phyloP scores from a whole-genome alignment of 1,140 invertebrate genomes.

The Drosophila orosa region DNA sequence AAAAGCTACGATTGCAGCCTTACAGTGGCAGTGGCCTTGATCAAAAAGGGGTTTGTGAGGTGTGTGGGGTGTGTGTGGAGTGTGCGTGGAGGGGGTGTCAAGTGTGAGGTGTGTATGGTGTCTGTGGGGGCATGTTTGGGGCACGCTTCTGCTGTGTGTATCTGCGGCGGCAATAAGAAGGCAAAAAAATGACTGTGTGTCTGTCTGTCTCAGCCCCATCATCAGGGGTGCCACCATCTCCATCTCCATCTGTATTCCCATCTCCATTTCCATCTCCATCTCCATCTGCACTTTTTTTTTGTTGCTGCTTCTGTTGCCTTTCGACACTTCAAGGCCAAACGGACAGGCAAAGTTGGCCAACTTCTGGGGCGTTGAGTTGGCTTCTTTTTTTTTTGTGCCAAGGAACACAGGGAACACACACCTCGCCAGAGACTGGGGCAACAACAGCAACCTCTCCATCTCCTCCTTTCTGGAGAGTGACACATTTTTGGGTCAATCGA shows the following conservation, averaged over 20 bases:
- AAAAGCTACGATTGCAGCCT: slow-evolving; percentile 33
- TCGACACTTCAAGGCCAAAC: slow-evolving; percentile 59
- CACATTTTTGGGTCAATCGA: slow-evolving; percentile 48
- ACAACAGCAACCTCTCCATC: neutral
- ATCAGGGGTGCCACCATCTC: neutral
- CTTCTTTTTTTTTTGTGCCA: slow-evolving; percentile 5
- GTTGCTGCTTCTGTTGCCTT: slow-evolving; percentile 34
- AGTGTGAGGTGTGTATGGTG: neutral
- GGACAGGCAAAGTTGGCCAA: slow-evolving; percentile 31
- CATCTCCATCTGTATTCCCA: neutral
- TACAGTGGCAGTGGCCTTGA: slow-evolving; percentile 1
- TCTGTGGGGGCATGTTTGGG: neutral
- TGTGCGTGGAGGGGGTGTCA: neutral
- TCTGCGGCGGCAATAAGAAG: slow-evolving; percentile 12
- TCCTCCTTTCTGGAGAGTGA: slow-evolving; percentile 9
- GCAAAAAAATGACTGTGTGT: slow-evolving; percentile 6
- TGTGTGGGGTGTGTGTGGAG: neutral
- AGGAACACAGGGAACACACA: slow-evolving; percentile 7
- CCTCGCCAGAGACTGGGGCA: slow-evolving; percentile 10
- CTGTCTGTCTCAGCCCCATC: slow-evolving; percentile 11
- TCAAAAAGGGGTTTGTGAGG: neutral
- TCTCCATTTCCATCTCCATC: neutral
- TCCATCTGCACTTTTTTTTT: slow-evolving; percentile 6
- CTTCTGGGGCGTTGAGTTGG: slow-evolving; percentile 31
- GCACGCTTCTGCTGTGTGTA: neutral